Conservation (phyloP, 2,113 vertebrate species). For the Oxyura jamaicensis region DNA sequence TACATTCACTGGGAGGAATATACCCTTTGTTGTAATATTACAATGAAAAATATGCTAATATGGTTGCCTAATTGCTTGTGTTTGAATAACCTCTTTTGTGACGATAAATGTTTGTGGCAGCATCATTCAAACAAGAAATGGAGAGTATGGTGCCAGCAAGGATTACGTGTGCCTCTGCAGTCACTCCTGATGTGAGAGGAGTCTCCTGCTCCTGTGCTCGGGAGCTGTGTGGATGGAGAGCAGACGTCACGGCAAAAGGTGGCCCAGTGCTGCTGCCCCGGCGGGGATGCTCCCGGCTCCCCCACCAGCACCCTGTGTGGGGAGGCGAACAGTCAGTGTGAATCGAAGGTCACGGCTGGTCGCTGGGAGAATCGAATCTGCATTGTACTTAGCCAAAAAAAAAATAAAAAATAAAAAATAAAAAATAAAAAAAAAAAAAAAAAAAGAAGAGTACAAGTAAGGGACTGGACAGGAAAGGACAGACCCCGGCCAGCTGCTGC, state of each 20-base stretch:
- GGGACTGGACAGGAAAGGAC: background rate
- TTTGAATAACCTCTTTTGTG: constrained; percentile 78
- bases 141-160: constrained; percentile 43
- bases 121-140: constrained; percentile 70
- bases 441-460: accelerated
- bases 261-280: background rate
- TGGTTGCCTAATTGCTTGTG: constrained; percentile 74
- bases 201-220: background rate
- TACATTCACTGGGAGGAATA: constrained; percentile 69
- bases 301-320: accelerated
- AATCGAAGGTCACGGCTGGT: accelerated
- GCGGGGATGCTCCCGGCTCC: background rate
- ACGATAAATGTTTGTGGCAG: constrained; percentile 69
- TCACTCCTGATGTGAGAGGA: background rate
- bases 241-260: background rate
- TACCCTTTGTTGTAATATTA: constrained; percentile 71
- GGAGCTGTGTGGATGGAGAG: background rate
- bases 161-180: constrained; percentile 40
- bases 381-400: accelerated
- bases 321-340: background rate
- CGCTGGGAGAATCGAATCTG: background rate
- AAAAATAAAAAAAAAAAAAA: too few relatives aligned
- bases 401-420: too few relatives aligned
- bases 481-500: background rate
- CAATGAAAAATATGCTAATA: constrained; percentile 81